These are phyloP conservation scores for Hymenochirus boettgeri DNA, from an alignment of 2,113 vertebrate species.

Conservation along the genomic window DNA sequence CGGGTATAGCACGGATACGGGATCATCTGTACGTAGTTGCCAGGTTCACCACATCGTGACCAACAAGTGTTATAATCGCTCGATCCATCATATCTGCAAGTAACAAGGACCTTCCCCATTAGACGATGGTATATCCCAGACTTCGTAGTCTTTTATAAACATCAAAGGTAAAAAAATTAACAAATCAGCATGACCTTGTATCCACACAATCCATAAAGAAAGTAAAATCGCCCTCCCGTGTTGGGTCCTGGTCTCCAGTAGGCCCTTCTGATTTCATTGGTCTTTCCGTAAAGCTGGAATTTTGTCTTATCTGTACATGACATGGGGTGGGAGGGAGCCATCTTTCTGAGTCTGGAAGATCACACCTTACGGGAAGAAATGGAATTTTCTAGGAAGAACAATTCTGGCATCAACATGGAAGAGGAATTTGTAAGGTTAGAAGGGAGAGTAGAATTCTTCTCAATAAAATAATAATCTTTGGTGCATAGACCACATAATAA, in stretches of 20 bases:
- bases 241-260: conserved; percentile 94
- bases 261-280: conserved; percentile 88
- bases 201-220: conserved; percentile 96
- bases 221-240: conserved; percentile 89
- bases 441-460: too few species aligned
- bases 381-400: too few species aligned
- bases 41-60: conserved; percentile 89
- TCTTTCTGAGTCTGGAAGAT: conserved; percentile 90
- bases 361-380: conserved; percentile 69
- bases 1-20: conserved; percentile 93
- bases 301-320: conserved; percentile 92
- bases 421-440: too few species aligned
- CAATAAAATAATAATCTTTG: too few species aligned
- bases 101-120: too few species aligned
- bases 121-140: too few species aligned
- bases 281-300: conserved; percentile 96
- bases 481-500: too few species aligned
- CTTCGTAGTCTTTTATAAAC: too few species aligned
- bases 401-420: too few species aligned
- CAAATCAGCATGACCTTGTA: conserved; percentile 81
- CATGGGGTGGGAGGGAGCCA: conserved; percentile 80
- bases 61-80: conserved; percentile 88
- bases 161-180: too few species aligned
- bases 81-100: conserved; percentile 92
- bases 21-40: conserved; percentile 96